A percentile compares a stretch with the other conserved stretches of the same genome.
Conservation (phyloP, 2,113 vertebrate species). For the Callipepla squamata region DNA sequence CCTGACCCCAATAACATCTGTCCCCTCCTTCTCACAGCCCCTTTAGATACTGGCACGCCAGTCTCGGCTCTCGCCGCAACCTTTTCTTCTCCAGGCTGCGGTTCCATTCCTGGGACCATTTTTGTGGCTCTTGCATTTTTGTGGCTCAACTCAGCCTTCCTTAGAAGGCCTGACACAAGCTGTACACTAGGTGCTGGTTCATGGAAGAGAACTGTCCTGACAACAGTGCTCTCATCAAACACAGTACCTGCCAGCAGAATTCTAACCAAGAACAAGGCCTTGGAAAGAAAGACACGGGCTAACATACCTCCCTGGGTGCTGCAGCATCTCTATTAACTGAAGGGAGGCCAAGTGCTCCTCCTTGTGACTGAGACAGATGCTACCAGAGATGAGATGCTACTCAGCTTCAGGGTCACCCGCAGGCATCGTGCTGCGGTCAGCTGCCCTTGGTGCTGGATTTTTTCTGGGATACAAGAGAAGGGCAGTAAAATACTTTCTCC, state of each 20-base stretch:
- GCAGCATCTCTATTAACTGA: neutral
- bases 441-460: neutral
- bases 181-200: neutral
- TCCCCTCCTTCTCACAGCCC: no score
- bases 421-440: neutral
- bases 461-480: neutral
- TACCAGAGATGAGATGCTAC: neutral
- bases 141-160: no score
- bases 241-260: neutral
- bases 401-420: neutral
- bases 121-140: no score
- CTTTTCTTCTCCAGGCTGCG: no score
- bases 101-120: no score
- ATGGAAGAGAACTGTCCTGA: neutral
- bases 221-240: neutral
- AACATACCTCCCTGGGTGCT: neutral
- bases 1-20: no score
- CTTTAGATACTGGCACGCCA: no score
- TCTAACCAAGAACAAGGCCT: neutral
- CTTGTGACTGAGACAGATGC: neutral
- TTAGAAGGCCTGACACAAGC: no score
- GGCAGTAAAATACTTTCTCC: neutral
- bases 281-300: neutral
- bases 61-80: no score
- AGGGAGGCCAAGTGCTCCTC: conserved; percentile 30